A percentile compares a stretch with the other conserved stretches of the same genome.
Evolutionary conservation across 2,888 invertebrate species (phyloP).

Genomic region (Drosophila subquinaria): DNA sequence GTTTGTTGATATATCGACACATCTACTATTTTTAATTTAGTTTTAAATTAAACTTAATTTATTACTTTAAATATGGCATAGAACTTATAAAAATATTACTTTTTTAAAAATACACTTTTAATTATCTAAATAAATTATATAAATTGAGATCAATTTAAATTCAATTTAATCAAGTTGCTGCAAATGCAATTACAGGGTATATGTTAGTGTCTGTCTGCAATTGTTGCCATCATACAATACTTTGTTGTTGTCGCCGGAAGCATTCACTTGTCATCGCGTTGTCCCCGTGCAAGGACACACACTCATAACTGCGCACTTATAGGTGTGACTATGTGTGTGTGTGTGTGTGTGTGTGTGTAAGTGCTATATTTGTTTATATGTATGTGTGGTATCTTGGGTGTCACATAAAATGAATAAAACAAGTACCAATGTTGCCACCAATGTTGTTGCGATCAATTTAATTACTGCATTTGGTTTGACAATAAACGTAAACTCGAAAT

Average conservation of each 20-base stretch:
- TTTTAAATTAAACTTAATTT: no score
- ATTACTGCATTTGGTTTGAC: conserved; percentile 57
- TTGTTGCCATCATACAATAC: neutral
- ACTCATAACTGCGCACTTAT: conserved; percentile 39
- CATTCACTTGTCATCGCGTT: conserved; percentile 57
- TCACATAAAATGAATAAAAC: conserved; percentile 19
- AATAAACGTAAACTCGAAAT: conserved; percentile 46
- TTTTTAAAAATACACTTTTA: no score
- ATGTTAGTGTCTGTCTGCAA: neutral
- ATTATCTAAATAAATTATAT: neutral
- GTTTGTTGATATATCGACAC: no score
- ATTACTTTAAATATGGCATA: no score
- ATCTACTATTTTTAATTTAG: no score
- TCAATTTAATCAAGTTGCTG: neutral
- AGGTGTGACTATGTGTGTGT: conserved; percentile 11
- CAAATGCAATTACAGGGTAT: conserved; percentile 28
- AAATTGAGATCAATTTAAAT: neutral
- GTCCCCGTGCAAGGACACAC: conserved; percentile 52
- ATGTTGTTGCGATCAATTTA: conserved; percentile 67
- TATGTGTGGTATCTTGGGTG: conserved; percentile 27
- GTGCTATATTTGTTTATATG: neutral
- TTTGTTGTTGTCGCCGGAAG: conserved; percentile 43
- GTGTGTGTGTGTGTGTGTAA: neutral
- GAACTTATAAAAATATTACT: no score
- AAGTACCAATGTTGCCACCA: conserved; percentile 42